phyloP scores from a whole-genome alignment of 2,888 invertebrate genomes.

The Chironomus riparius region DNA sequence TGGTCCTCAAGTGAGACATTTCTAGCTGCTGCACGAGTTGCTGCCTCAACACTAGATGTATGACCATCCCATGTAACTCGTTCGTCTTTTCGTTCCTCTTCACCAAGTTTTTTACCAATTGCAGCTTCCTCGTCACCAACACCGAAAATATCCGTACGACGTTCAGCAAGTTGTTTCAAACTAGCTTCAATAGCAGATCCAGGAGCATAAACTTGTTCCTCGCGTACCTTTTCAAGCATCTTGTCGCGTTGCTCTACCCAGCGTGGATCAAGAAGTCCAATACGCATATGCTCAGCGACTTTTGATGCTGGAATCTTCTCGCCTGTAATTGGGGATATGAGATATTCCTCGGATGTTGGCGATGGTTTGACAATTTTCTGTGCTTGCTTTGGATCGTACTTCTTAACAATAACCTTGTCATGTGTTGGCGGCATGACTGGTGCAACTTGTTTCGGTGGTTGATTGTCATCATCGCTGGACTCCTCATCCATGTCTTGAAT shows the following conservation, averaged over 20 bases:
- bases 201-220: conserved; percentile 54
- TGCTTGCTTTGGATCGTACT: conserved; percentile 90
- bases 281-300: conserved; percentile 96
- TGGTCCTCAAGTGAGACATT: conserved; percentile 95
- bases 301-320: conserved; percentile 96
- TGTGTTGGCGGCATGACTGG: conserved; percentile 78
- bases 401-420: conserved; percentile 90
- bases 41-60: conserved; percentile 92
- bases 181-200: conserved; percentile 91
- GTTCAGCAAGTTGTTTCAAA: conserved; percentile 89
- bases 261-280: conserved; percentile 89
- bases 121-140: conserved; percentile 97
- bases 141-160: conserved; percentile 99
- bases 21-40: conserved; percentile 85
- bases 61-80: conserved; percentile 98
- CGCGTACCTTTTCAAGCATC: conserved; percentile 83
- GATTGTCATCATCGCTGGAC: conserved; percentile 60
- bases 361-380: conserved; percentile 51
- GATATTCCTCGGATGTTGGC: conserved; percentile 71
- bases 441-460: conserved; percentile 43
- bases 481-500: conserved; percentile 92
- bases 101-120: conserved; percentile 96
- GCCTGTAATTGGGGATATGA: conserved; percentile 97
- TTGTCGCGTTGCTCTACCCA: conserved; percentile 97
- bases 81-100: conserved; percentile 80